Evolutionary conservation across 2,113 vertebrate genomes (phyloP).

Genomic region (Poicephalus gulielmi): DNA sequence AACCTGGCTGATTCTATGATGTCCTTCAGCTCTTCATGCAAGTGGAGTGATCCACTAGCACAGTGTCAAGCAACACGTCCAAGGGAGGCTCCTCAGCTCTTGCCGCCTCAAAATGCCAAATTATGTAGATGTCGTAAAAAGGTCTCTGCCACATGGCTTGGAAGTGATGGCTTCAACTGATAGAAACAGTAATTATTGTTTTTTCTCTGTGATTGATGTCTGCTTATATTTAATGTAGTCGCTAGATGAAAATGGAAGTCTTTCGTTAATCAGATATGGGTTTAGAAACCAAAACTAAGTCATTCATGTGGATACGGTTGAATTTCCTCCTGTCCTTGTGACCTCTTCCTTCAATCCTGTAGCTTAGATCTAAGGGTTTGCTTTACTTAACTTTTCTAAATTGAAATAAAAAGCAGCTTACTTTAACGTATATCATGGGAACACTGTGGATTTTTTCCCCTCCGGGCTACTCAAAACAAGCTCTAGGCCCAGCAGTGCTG

Average conservation of each 20-base stretch:
- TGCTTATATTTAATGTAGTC: background rate
- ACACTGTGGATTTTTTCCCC: background rate
- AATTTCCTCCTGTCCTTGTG: constrained; percentile 18
- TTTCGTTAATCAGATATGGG: constrained; percentile 22
- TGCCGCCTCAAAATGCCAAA: background rate
- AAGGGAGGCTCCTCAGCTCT: background rate
- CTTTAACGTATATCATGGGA: constrained; percentile 8
- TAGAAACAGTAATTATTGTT: background rate
- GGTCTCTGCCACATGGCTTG: background rate
- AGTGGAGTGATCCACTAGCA: background rate
- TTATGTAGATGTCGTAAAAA: background rate
- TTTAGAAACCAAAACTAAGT: constrained; percentile 22
- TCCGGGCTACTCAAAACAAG: background rate
- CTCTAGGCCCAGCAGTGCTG: constrained; percentile 5
- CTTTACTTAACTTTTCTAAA: constrained; percentile 26
- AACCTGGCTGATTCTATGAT: background rate
- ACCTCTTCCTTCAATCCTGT: constrained; percentile 19
- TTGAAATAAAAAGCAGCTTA: constrained; percentile 45
- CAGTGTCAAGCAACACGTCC: fast-evolving
- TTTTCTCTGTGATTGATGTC: background rate
- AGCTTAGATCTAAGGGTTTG: constrained; percentile 42
- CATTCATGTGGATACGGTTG: constrained; percentile 17
- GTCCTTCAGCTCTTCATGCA: background rate
- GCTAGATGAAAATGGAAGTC: constrained; percentile 5
- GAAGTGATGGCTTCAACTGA: background rate